phyloP scores from a whole-genome alignment of 2,888 invertebrate species.

The Euproctis similis region DNA sequence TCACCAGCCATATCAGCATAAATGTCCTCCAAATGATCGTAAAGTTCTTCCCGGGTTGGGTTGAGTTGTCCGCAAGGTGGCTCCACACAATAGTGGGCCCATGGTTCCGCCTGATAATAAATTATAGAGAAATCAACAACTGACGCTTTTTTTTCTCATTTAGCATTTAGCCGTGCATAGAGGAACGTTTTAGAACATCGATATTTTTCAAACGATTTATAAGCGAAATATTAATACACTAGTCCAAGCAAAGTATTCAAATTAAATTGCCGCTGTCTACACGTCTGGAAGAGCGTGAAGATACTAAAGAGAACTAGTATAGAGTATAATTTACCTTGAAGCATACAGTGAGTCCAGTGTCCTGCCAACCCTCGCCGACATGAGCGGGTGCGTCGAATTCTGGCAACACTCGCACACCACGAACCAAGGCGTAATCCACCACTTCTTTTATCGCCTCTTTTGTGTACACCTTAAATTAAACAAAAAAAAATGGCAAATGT shows the following conservation, averaged over 20 bases:
- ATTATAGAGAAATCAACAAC: too few relatives aligned
- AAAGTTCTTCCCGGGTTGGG: conserved; percentile 81
- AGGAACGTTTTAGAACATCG: too few relatives aligned
- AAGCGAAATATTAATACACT: too few relatives aligned
- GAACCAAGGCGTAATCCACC: conserved; percentile 80
- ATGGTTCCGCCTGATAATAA: conserved; percentile 79
- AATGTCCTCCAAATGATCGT: conserved; percentile 81
- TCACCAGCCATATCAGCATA: conserved; percentile 83
- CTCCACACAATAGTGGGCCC: conserved; percentile 83
- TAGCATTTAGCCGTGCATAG: too few relatives aligned
- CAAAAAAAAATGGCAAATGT: too few relatives aligned
- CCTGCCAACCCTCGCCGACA: conserved; percentile 91
- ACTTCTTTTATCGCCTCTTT: conserved; percentile 70
- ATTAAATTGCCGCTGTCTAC: too few relatives aligned
- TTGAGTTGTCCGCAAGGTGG: conserved; percentile 91
- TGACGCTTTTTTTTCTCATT: too few relatives aligned
- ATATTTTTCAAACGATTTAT: too few relatives aligned
- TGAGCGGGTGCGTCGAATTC: conserved; percentile 96
- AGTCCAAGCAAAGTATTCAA: too few relatives aligned
- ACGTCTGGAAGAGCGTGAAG: too few relatives aligned
- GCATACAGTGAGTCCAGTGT: conserved; percentile 79
- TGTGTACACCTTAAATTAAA: conserved; percentile 75
- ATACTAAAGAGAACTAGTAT: too few relatives aligned
- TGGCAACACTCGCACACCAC: conserved; percentile 91
- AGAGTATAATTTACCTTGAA: conserved; percentile 69